A percentile compares a stretch with the other conserved stretches of the same genome.
Conservation (phyloP, 2,797 vertebrate species). For the Xiphorhynchus erythropygius region DNA sequence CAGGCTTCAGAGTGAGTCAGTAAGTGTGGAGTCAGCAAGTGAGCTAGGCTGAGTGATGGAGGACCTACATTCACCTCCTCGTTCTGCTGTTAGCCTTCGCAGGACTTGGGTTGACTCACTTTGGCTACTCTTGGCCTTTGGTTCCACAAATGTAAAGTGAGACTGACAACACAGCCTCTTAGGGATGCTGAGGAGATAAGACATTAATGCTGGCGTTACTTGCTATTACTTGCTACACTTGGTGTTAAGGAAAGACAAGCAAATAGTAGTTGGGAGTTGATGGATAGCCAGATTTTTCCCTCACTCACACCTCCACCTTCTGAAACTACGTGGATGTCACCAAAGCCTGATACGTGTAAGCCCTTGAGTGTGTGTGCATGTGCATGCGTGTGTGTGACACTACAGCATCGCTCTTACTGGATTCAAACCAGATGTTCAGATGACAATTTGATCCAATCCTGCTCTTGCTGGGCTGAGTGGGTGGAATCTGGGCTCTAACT, state of each 20-base stretch:
- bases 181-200: background rate
- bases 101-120: background rate
- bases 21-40: background rate
- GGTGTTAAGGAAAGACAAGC: background rate
- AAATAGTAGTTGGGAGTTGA: background rate
- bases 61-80: background rate
- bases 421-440: constrained; percentile 62
- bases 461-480: constrained; percentile 40
- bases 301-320: constrained; percentile 10
- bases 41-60: background rate
- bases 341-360: background rate
- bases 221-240: background rate
- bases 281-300: background rate
- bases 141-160: background rate
- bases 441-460: constrained; percentile 53
- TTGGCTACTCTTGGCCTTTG: background rate
- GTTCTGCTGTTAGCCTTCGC: accelerated
- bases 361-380: background rate
- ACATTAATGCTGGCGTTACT: background rate
- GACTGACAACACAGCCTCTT: background rate
- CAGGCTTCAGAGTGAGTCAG: background rate
- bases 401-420: background rate
- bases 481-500: constrained; percentile 52
- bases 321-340: background rate
- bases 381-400: background rate